Percentiles rank a stretch among this genome's conserved stretches.
These are phyloP conservation scores for Pomacea maculata DNA, from an alignment of 1,140 invertebrate species.

Conservation along the genomic window DNA sequence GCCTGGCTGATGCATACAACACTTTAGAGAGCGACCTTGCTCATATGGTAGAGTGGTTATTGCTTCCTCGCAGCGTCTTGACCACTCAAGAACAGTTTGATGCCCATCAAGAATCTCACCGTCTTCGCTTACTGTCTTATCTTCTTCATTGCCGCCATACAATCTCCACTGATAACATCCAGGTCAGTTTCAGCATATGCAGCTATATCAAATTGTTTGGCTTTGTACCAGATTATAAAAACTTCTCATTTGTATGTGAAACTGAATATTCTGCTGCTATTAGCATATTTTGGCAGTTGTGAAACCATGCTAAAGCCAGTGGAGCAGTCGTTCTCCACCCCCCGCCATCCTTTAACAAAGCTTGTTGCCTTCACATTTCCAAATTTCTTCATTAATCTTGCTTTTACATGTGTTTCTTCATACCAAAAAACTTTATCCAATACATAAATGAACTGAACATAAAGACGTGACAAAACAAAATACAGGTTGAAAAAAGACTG, in stretches of 20 bases:
- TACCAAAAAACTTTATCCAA: too few species aligned
- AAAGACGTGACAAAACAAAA: background rate
- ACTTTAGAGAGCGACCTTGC: background rate
- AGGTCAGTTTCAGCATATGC: background rate
- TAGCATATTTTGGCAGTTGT: background rate
- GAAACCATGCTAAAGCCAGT: background rate
- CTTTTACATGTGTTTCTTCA: too few species aligned
- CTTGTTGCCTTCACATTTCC: too few species aligned
- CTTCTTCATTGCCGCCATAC: constrained; percentile 11
- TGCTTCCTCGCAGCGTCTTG: constrained; percentile 8
- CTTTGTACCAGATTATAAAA: too few species aligned
- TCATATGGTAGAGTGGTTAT: background rate
- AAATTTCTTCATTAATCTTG: too few species aligned
- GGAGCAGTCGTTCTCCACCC: too few species aligned
- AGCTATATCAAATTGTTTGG: too few species aligned
- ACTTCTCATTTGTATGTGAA: too few species aligned
- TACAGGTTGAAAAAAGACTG: background rate
- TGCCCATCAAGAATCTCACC: background rate
- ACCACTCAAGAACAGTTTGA: constrained; percentile 13
- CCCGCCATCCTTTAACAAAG: too few species aligned
- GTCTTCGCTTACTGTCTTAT: background rate
- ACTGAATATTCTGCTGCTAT: too few species aligned
- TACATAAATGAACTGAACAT: background rate
- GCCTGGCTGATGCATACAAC: constrained; percentile 3
- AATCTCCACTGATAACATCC: background rate